Base-by-base conservation (phyloP, 1,140 invertebrate species). In the Solenopsis invicta region DNA sequence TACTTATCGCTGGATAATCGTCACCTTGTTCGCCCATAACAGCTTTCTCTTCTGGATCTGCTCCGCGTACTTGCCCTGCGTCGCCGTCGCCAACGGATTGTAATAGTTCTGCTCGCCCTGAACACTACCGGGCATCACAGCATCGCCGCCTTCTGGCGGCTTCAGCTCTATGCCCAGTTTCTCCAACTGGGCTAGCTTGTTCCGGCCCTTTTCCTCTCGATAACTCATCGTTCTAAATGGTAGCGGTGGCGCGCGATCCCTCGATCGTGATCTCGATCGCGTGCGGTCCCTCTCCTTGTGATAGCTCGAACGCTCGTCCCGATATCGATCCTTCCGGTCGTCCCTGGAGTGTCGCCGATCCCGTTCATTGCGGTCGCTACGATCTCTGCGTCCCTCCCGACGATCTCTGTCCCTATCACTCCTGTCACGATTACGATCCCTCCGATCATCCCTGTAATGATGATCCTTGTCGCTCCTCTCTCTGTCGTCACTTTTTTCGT, bases 11-110 rank as follows among this genome's bases (percentile, higher is more conserved):
- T 74, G 16, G 9, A 37, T 75, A 82, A 81, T 87, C 18, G 37
- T 92, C 85, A 95, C 94, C 92, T 98, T 98, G 88, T 98, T 97
- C 0, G 97, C 96, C 98, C 98, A 99, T 8, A 99, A 95, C 21
- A 99, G 95, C 95, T 99, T 99, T 69, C 98, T 96, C 93, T 99
- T 99, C 92, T 99, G 98, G 66, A 98, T 97, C 94, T 98, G 97
- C 90, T 99, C 98, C 18, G 98, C 97, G 93, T 98, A 98, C 91
- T 98, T 98, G 62, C 97, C 96, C 66, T 98, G 97, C 90, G 98
- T 97, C 9, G 98, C 97, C 9, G 98, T 97, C 29, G 97, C 97
- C 4, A 96, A 94, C 16, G 98, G 97, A 95, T 98, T 98, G 91
- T 98, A 98, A 95, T 98, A 99, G 88, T 96, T 96, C 48, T 96